Evolutionary conservation across 2,888 invertebrate species (phyloP).

Genomic region (Aquatica leii): DNA sequence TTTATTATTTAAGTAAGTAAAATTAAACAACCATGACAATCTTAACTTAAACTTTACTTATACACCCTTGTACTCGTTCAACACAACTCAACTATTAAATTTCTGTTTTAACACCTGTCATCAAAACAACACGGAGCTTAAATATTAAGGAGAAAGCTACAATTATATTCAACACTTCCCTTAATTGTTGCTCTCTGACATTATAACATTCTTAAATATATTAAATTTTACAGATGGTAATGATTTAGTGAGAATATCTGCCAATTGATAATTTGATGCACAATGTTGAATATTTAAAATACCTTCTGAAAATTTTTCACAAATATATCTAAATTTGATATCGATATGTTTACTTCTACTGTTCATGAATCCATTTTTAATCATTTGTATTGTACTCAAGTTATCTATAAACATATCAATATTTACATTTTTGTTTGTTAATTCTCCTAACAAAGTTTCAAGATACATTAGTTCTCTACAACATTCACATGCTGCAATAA

Average conservation of each 20-base stretch:
- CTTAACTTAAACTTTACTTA: too few relatives aligned
- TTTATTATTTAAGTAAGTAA: too few relatives aligned
- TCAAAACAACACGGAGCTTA: too few relatives aligned
- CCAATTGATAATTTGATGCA: conserved; percentile 3
- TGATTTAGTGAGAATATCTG: not conserved
- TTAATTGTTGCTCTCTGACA: conserved; percentile 1
- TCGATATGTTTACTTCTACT: not conserved
- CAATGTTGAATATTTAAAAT: not conserved
- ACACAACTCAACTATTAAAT: too few relatives aligned
- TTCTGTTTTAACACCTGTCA: too few relatives aligned
- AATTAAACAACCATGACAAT: too few relatives aligned
- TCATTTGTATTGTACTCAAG: conserved; percentile 6
- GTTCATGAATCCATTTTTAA: not conserved
- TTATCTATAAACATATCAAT: conserved; percentile 8
- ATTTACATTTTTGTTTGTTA: not conserved
- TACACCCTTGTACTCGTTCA: too few relatives aligned
- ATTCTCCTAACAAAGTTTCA: not conserved
- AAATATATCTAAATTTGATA: conserved; percentile 7
- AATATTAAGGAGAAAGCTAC: too few relatives aligned
- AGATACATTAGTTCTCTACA: conserved; percentile 4
- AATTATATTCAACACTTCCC: too few relatives aligned
- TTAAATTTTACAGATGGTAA: conserved; percentile 1
- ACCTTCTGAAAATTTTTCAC: not conserved
- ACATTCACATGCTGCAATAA: conserved; percentile 1
- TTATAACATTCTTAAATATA: not conserved